Percentiles rank a stretch among this genome's conserved stretches.
Conservation (phyloP, 1,140 invertebrate species). For the Drosophila micromelanica region DNA sequence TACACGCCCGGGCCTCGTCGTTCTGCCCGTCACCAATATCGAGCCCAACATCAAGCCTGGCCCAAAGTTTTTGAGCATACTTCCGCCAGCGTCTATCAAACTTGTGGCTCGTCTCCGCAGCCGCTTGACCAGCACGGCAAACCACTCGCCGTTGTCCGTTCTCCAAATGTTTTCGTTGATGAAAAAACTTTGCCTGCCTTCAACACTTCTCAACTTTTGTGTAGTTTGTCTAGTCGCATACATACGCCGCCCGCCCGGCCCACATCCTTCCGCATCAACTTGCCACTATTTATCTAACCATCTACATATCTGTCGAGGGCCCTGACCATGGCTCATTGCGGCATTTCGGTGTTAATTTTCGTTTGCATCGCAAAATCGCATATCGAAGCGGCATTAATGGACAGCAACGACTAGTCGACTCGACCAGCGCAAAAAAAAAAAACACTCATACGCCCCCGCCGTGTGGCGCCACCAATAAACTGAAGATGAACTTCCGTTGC, state of each 20-base stretch:
- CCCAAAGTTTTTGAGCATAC: conserved; percentile 9
- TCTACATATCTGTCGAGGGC: conserved; percentile 35
- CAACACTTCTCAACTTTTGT: conserved; percentile 79
- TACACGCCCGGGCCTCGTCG: not conserved
- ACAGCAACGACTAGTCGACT: conserved; percentile 2
- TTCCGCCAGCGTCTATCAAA: conserved; percentile 59
- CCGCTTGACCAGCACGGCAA: conserved; percentile 71
- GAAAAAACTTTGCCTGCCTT: conserved; percentile 81
- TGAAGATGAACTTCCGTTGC: conserved; percentile 71
- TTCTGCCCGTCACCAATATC: not conserved
- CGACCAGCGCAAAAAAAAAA: conserved; percentile 10
- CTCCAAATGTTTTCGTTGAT: conserved; percentile 79
- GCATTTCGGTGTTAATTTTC: conserved; percentile 82
- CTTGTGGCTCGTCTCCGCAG: conserved; percentile 51
- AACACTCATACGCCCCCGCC: conserved; percentile 53
- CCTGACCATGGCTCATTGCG: conserved; percentile 62
- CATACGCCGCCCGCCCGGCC: conserved; percentile 1
- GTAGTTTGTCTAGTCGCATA: conserved; percentile 60
- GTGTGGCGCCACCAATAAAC: conserved; percentile 73
- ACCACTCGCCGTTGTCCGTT: conserved; percentile 49
- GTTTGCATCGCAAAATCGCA: conserved; percentile 76
- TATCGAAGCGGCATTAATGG: conserved; percentile 74
- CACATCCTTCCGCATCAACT: not conserved
- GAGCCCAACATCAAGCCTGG: conserved; percentile 9
- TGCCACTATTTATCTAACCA: not conserved